A percentile compares a stretch with the other conserved stretches of the same genome.
phyloP scores from a whole-genome alignment of 2,888 invertebrate genomes.

The Furcula furcula region DNA sequence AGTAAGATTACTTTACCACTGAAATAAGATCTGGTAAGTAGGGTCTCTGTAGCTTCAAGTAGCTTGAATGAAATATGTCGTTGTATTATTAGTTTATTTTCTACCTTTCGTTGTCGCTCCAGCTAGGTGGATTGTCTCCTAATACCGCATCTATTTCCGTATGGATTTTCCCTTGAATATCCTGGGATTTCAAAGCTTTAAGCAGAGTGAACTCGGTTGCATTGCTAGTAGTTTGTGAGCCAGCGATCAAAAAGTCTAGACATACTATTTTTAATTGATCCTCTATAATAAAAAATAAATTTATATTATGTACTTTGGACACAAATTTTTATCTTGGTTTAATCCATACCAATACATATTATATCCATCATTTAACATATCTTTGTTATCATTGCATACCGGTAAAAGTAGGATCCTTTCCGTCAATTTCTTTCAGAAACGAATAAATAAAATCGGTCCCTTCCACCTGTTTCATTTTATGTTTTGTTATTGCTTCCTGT shows the following conservation, averaged over 20 bases:
- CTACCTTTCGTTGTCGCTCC: conserved; percentile 59
- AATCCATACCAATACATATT: too few species aligned
- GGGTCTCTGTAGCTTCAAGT: too few species aligned
- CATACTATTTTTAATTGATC: conserved; percentile 77
- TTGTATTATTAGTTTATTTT: too few species aligned
- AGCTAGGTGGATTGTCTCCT: conserved; percentile 62
- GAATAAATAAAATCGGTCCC: conserved; percentile 83
- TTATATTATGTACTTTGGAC: too few species aligned
- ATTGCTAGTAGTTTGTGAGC: conserved; percentile 86
- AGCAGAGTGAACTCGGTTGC: conserved; percentile 83
- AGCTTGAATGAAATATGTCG: too few species aligned
- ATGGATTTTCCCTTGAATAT: conserved; percentile 82
- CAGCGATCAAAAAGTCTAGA: conserved; percentile 87
- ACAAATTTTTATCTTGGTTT: too few species aligned
- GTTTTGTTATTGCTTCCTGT: conserved; percentile 78
- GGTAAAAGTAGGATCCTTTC: conserved; percentile 55
- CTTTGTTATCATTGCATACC: too few species aligned
- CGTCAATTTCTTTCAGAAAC: conserved; percentile 82
- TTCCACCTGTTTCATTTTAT: conserved; percentile 60
- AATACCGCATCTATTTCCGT: conserved; percentile 81
- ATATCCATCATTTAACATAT: too few species aligned
- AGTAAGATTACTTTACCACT: too few species aligned
- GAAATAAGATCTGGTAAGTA: too few species aligned
- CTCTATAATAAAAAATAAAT: too few species aligned
- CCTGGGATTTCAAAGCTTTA: conserved; percentile 77